A percentile compares a stretch with the other conserved stretches of the same genome.
These are phyloP conservation scores for Standfussiana lucernea DNA, from an alignment of 2,888 invertebrate species.

Conservation along the genomic window DNA sequence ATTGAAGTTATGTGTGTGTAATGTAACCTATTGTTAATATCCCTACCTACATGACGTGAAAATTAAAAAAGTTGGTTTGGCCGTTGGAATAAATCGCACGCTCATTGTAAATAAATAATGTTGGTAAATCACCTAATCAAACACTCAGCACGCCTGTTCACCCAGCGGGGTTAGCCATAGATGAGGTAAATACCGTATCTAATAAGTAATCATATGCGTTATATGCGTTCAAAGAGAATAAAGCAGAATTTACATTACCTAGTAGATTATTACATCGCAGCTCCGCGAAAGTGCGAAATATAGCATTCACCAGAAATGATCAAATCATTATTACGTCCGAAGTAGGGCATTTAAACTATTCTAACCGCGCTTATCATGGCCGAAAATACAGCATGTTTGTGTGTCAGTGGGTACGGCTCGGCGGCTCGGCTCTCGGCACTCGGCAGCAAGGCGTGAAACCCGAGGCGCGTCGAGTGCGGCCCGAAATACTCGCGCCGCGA, in stretches of 20 bases:
- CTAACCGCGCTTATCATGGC: slow-evolving; percentile 37
- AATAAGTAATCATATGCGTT: neutral
- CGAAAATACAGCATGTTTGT: slow-evolving; percentile 59
- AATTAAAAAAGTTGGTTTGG: neutral
- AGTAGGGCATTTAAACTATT: slow-evolving; percentile 43
- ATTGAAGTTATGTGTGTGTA: neutral
- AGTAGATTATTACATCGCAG: slow-evolving; percentile 2
- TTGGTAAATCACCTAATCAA: neutral
- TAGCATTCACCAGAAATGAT: slow-evolving; percentile 33
- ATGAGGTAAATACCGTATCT: neutral
- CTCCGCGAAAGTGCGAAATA: slow-evolving; percentile 2
- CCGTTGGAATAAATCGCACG: neutral
- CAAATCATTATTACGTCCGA: slow-evolving; percentile 24
- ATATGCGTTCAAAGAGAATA: neutral
- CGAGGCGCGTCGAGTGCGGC: slow-evolving; percentile 73
- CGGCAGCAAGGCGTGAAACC: slow-evolving; percentile 69
- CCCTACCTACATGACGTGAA: neutral
- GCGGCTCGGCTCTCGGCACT: slow-evolving; percentile 50
- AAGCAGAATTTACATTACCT: neutral
- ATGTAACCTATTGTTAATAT: neutral
- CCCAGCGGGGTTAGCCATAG: neutral
- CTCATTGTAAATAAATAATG: neutral
- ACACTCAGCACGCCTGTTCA: neutral
- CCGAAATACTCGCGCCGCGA: slow-evolving; percentile 76
- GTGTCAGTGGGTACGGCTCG: slow-evolving; percentile 66